Conservation (phyloP, 2,888 invertebrate species). For the Sphaerophoria taeniata region DNA sequence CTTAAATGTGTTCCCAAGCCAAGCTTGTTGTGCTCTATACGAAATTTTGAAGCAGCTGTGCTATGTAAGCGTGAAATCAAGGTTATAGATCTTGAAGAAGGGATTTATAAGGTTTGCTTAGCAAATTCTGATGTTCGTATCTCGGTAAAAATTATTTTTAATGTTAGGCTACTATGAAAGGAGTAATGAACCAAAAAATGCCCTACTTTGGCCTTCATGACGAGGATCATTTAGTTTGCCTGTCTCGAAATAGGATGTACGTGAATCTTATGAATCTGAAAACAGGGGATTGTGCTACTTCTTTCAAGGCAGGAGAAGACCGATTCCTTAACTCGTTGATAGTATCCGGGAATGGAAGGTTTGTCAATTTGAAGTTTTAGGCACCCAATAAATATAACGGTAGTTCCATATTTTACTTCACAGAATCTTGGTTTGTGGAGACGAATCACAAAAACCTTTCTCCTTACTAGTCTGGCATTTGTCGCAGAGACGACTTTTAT, state of each 20-base stretch:
- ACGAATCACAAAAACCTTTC: conserved; percentile 96
- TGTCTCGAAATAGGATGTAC: conserved; percentile 94
- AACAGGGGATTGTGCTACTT: conserved; percentile 87
- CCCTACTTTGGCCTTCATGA: conserved; percentile 94
- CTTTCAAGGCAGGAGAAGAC: conserved; percentile 95
- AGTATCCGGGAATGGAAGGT: conserved; percentile 94
- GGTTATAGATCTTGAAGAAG: conserved; percentile 91
- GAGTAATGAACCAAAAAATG: conserved; percentile 97
- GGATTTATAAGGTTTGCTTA: conserved; percentile 82
- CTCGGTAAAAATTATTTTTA: conserved; percentile 77
- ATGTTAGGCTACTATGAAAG: conserved; percentile 88
- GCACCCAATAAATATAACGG: not conserved
- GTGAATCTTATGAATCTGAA: conserved; percentile 94
- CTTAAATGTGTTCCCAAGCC: conserved; percentile 90
- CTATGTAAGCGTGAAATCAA: conserved; percentile 91
- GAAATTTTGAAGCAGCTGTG: conserved; percentile 90
- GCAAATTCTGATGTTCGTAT: conserved; percentile 25
- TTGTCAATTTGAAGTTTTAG: conserved; percentile 60
- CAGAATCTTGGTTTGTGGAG: conserved; percentile 93
- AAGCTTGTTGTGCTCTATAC: conserved; percentile 90
- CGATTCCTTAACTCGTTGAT: conserved; percentile 94
- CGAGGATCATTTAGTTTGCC: conserved; percentile 89
- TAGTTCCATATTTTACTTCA: conserved; percentile 70
- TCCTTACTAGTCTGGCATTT: conserved; percentile 95
- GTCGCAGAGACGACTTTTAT: conserved; percentile 91